These are phyloP conservation scores for Prosapia bicincta DNA, from an alignment of 2,888 invertebrate genomes.

Conservation along the genomic window DNA sequence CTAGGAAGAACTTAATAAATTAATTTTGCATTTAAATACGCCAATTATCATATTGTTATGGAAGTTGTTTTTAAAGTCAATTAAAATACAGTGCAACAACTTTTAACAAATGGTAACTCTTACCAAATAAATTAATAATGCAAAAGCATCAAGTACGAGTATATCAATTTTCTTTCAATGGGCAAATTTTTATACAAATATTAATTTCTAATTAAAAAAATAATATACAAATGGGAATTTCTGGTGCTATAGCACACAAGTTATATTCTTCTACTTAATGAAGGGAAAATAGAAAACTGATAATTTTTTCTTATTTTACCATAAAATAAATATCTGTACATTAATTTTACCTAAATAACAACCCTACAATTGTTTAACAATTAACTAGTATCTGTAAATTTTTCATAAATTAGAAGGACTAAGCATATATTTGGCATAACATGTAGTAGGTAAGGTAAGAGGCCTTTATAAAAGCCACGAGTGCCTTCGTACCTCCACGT, in stretches of 20 bases:
- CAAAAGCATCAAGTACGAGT: neutral
- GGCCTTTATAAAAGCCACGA: conserved; percentile 94
- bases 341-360: neutral
- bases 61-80: no score
- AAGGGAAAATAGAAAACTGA: neutral
- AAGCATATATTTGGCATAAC: conserved; percentile 98
- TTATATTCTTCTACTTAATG: no score
- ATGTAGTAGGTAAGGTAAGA: conserved; percentile 91
- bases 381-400: conserved; percentile 57
- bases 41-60: no score
- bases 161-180: no score
- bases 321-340: neutral
- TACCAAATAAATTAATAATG: neutral
- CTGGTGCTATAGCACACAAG: neutral
- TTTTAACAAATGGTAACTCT: neutral
- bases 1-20: no score
- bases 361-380: neutral
- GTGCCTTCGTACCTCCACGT: conserved; percentile 92
- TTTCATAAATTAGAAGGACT: conserved; percentile 97
- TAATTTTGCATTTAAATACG: no score
- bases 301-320: neutral
- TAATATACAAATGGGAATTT: neutral
- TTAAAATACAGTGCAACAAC: no score
- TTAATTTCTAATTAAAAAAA: neutral
- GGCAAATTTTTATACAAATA: no score